These are phyloP conservation scores for Conus canariensis DNA, from an alignment of 2,888 invertebrate genomes.

Conservation along the genomic window DNA sequence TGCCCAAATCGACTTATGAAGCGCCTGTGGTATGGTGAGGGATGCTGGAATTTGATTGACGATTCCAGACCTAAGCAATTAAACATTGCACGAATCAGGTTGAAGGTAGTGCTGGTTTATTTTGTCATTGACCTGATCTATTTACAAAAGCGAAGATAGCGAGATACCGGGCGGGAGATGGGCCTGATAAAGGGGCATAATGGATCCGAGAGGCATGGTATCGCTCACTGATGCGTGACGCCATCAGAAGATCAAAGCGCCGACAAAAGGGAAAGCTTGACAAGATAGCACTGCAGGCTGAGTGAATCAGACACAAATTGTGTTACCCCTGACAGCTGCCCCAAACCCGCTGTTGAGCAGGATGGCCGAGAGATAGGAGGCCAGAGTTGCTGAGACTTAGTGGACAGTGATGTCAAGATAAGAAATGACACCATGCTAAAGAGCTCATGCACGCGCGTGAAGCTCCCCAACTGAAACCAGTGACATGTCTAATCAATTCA, in stretches of 20 bases:
- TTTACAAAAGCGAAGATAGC: constrained; percentile 20
- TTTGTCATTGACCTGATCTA: constrained; percentile 26
- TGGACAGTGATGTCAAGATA: neutral
- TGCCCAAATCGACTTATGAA: neutral
- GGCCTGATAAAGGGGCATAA: neutral
- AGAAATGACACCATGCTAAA: neutral
- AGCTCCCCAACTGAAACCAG: neutral
- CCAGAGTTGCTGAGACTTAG: neutral
- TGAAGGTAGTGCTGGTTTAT: neutral
- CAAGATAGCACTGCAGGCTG: constrained; percentile 20
- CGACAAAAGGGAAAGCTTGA: constrained; percentile 27
- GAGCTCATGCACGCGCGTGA: neutral
- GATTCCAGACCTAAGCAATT: constrained; percentile 19
- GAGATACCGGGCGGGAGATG: neutral
- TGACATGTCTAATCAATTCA: constrained; percentile 3
- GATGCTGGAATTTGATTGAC: constrained; percentile 9
- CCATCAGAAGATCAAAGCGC: neutral
- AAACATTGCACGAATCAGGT: neutral
- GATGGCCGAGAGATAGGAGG: too few relatives aligned
- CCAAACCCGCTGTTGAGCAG: neutral
- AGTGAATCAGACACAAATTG: constrained; percentile 34
- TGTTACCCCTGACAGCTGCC: neutral
- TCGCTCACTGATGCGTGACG: constrained; percentile 5
- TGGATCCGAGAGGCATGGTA: neutral
- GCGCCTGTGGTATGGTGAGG: neutral